Percentiles rank a stretch among this genome's conserved stretches.
phyloP scores from a whole-genome alignment of 2,888 invertebrate species.

The Keiferia lycopersicella region DNA sequence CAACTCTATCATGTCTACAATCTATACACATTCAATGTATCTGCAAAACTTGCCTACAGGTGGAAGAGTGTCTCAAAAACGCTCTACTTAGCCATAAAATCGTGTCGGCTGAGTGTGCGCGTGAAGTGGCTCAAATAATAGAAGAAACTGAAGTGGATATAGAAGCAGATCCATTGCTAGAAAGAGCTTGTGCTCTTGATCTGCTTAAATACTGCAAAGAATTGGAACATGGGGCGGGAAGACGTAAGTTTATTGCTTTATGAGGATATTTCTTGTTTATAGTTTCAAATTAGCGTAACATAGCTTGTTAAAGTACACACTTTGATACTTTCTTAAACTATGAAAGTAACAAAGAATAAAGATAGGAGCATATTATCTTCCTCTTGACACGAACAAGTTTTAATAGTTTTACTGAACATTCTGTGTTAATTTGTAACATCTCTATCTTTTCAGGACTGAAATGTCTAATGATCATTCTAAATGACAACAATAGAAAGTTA shows the following conservation, averaged over 20 bases:
- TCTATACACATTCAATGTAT: too few species aligned
- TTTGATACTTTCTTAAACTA: too few species aligned
- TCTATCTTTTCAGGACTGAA: constrained; percentile 83
- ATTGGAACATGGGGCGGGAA: constrained; percentile 93
- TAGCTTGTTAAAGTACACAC: too few species aligned
- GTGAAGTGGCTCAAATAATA: constrained; percentile 93
- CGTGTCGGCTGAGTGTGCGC: constrained; percentile 87
- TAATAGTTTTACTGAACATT: background rate
- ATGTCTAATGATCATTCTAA: constrained; percentile 86
- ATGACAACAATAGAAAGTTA: constrained; percentile 85
- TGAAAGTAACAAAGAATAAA: too few species aligned
- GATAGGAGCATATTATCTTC: too few species aligned
- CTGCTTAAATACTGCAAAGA: constrained; percentile 89
- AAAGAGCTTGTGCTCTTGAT: constrained; percentile 93
- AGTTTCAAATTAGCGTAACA: too few species aligned
- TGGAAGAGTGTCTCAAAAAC: constrained; percentile 96
- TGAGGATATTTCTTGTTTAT: too few species aligned
- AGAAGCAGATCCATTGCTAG: constrained; percentile 95
- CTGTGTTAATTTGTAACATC: background rate
- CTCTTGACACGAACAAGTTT: too few species aligned
- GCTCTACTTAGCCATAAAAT: constrained; percentile 88
- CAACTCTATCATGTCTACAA: too few species aligned
- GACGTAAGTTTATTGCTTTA: constrained; percentile 84
- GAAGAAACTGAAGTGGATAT: constrained; percentile 96
- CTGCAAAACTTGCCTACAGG: constrained; percentile 53